Evolutionary conservation across 2,797 vertebrate genomes (phyloP).

Genomic region (Tadarida brasiliensis): DNA sequence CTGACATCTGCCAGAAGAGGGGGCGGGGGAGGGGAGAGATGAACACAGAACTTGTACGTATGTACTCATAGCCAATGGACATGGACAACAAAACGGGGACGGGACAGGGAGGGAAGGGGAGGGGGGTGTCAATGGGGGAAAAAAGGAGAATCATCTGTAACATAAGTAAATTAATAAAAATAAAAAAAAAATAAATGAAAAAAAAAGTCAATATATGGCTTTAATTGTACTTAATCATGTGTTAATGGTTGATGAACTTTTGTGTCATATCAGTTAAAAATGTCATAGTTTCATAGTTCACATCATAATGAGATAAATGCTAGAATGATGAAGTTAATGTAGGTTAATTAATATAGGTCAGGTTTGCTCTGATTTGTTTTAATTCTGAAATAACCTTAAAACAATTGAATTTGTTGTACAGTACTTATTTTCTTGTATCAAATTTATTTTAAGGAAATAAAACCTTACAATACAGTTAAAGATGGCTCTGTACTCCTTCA

Average conservation of each 20-base stretch:
- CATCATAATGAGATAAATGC: constrained; percentile 32
- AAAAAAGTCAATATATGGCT: constrained; percentile 21
- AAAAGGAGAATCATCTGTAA: too few relatives aligned
- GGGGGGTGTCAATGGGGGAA: too few relatives aligned
- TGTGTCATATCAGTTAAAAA: constrained; percentile 37
- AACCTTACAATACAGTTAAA: neutral
- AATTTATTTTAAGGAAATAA: constrained; percentile 27
- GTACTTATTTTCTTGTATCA: constrained; percentile 2
- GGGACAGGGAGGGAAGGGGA: too few relatives aligned
- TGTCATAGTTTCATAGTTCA: constrained; percentile 1
- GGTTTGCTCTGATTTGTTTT: constrained; percentile 52
- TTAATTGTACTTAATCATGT: constrained; percentile 57
- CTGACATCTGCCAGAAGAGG: too few relatives aligned
- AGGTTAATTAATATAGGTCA: constrained; percentile 48
- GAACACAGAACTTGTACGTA: too few relatives aligned
- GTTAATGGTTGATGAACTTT: constrained; percentile 54
- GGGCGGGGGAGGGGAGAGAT: too few relatives aligned
- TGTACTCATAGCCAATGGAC: too few relatives aligned
- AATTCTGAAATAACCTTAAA: constrained; percentile 61
- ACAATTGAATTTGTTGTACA: neutral
- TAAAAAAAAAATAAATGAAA: too few relatives aligned
- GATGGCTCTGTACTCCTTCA: neutral
- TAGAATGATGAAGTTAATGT: constrained; percentile 10
- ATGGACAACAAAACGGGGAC: too few relatives aligned
- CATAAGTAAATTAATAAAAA: too few relatives aligned